Base-by-base conservation (phyloP, 2,797 vertebrate genomes). In the Sebastolobus altivelis region DNA sequence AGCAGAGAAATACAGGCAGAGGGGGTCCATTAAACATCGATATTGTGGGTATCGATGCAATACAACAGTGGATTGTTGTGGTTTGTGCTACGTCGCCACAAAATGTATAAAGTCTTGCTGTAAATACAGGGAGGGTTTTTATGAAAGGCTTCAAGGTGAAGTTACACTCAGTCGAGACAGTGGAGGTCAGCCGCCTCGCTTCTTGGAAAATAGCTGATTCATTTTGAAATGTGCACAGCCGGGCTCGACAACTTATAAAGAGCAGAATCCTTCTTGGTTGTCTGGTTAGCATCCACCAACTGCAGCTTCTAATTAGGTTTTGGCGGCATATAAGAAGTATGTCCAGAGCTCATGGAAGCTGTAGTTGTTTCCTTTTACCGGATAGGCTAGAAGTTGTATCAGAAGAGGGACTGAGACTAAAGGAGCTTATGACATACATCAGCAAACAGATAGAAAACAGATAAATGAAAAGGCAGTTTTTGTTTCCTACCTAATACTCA, bases 1-100 rank as follows among this genome's bases (percentile, higher is more conserved):
- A 87, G 61, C 61, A 58, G 38, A 65, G 75, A 31, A 65, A 77
- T 2, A 37, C 11, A 68, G 58, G 13, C 65, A 69, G 49, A 33
- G 37, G 25, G 18, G 37, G 66, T 75, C 59, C 8, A 54, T 86
- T 35, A 77, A 69, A 69, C 82, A 72, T 83, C 40, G 1, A 80
- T 83, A 49, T 7, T 37, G 65, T 54, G 67, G 9, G 37, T 27
- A 37, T 55, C 13, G 33, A 55, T 9, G 35, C 4, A 8, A 75
- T 54, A 14, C 25, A 60, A 7, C 14, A 1, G 65, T 2, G 38
- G 62, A 73, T 20, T n/a, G 74, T 22, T 84, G 79, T 43, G 76
- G 79, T 82, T 74, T 25, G 5, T 35, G 70, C 75, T 75, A n/a
- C 10, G 65, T 62, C 2, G 33, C 43, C 27, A 1, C 79, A 58